phyloP scores from a whole-genome alignment of 2,113 vertebrate genomes.

The Chaetodon auriga region DNA sequence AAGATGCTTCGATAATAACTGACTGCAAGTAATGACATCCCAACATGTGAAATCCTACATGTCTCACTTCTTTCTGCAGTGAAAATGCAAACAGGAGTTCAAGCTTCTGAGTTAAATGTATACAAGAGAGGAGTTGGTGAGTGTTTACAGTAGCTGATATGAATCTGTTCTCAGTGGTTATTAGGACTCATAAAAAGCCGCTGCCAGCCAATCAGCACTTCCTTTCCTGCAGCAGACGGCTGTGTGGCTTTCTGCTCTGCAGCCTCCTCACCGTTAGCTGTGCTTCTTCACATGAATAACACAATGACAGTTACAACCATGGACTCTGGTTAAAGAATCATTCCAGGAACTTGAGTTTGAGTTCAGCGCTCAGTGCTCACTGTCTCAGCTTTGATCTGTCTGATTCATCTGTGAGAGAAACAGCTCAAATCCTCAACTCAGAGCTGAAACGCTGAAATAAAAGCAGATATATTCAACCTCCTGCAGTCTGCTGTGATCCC shows the following conservation, averaged over 20 bases:
- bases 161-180: constrained; percentile 6
- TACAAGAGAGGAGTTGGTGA: neutral
- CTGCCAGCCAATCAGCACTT: neutral
- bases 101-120: no score
- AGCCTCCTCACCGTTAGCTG: neutral
- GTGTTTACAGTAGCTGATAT: neutral
- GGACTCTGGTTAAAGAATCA: neutral
- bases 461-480: no score
- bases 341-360: neutral
- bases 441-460: no score
- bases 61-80: no score
- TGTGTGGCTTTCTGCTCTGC: constrained; percentile 3
- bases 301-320: neutral
- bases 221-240: constrained; percentile 6
- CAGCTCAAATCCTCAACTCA: no score
- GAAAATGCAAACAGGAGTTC: no score
- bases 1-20: no score
- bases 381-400: neutral
- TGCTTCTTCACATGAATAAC: neutral
- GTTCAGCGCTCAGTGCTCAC: neutral
- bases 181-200: neutral
- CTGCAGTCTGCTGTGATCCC: no score
- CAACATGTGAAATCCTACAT: no score
- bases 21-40: no score
- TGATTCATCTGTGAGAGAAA: neutral